Percentiles rank a stretch among this genome's conserved stretches.
Conservation (phyloP, 2,797 vertebrate genomes). For the Gouania willdenowi region DNA sequence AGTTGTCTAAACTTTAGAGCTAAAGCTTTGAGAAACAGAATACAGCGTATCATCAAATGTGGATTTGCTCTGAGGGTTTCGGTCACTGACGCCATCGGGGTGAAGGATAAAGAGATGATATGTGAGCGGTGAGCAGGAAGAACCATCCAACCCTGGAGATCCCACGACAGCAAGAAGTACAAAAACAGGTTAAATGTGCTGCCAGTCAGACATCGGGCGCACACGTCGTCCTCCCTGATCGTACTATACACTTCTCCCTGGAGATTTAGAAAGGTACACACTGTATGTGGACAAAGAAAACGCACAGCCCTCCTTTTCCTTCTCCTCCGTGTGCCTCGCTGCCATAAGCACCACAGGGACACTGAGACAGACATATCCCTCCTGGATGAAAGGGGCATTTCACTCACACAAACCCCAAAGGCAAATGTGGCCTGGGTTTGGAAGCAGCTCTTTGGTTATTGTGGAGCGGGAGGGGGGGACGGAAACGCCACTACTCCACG, state of each 20-base stretch:
- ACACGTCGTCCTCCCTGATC: conserved; percentile 29
- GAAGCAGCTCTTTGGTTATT: conserved; percentile 61
- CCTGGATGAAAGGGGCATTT: conserved; percentile 64
- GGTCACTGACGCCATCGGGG: conserved; percentile 8
- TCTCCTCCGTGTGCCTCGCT: conserved; percentile 32
- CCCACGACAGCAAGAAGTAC: conserved; percentile 43
- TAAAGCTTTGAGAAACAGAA: conserved; percentile 12
- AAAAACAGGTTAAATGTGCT: conserved; percentile 1
- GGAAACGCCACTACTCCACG: conserved; percentile 33
- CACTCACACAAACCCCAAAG: conserved; percentile 53
- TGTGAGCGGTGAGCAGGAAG: conserved; percentile 11
- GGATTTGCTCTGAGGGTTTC: conserved; percentile 3
- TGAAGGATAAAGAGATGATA: conserved; percentile 34
- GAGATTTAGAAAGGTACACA: conserved; percentile 41
- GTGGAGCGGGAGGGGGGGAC: conserved; percentile 23
- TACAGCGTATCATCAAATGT: conserved; percentile 7
- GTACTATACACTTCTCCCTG: conserved; percentile 34
- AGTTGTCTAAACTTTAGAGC: conserved; percentile 9
- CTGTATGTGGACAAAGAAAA: conserved; percentile 35
- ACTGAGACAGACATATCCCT: conserved; percentile 63
- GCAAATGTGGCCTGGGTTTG: conserved; percentile 64
- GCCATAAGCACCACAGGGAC: conserved; percentile 46
- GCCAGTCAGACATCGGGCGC: conserved; percentile 38
- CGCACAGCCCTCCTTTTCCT: conserved; percentile 12
- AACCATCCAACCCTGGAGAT: conserved; percentile 23